Conservation (phyloP, 2,888 invertebrate genomes). For the Junonia oenone region DNA sequence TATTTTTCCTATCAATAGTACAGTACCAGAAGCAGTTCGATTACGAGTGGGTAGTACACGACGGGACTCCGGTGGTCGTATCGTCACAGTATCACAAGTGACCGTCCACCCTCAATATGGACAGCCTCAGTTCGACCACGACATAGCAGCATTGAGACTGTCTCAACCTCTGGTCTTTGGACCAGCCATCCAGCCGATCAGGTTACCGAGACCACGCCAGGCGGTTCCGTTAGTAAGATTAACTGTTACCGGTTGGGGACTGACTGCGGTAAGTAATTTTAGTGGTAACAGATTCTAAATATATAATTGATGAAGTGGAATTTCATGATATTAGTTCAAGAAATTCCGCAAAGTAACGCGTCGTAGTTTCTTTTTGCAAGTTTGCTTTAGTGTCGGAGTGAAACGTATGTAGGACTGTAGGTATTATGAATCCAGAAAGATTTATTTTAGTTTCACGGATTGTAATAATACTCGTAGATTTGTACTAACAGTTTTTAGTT, state of each 20-base stretch:
- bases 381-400: no score
- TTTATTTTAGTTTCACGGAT: no score
- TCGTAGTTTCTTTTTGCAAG: no score
- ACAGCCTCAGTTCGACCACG: slow-evolving; percentile 63
- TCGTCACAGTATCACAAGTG: slow-evolving; percentile 57
- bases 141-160: slow-evolving; percentile 61
- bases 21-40: slow-evolving; percentile 39
- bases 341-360: no score
- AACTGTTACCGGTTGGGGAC: slow-evolving; percentile 72
- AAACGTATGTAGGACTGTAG: no score
- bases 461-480: no score
- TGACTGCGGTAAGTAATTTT: slow-evolving; percentile 55
- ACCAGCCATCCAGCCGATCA: slow-evolving; percentile 48
- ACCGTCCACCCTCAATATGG: slow-evolving; percentile 64
- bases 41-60: slow-evolving; percentile 69
- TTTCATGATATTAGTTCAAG: no score
- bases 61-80: slow-evolving; percentile 64
- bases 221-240: slow-evolving; percentile 61
- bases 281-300: no score
- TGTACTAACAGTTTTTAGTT: no score
- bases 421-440: no score
- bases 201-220: slow-evolving; percentile 53
- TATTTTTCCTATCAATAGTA: slow-evolving; percentile 9
- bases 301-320: no score
- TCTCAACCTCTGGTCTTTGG: slow-evolving; percentile 53